phyloP scores from a whole-genome alignment of 1,140 invertebrate genomes.

The Hypothenemus hampei region DNA sequence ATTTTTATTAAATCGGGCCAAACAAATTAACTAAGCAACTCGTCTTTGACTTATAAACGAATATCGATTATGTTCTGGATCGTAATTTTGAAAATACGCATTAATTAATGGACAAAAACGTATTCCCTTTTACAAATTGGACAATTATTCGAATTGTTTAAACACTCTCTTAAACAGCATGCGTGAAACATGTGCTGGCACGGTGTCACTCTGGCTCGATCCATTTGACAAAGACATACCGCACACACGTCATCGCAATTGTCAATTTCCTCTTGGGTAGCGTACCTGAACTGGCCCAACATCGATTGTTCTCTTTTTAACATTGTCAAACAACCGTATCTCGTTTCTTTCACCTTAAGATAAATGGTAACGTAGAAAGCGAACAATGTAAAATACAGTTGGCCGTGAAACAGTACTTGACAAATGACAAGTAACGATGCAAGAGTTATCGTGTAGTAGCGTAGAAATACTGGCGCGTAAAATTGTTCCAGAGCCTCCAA shows the following conservation, averaged over 20 bases:
- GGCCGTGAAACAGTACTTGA: constrained; percentile 51
- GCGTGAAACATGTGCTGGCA: constrained; percentile 75
- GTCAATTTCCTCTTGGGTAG: constrained; percentile 59
- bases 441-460: constrained; percentile 51
- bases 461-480: constrained; percentile 60
- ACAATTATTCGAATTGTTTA: constrained; percentile 63
- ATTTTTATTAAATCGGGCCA: no score
- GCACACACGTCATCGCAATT: constrained; percentile 70
- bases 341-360: constrained; percentile 58
- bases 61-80: no score
- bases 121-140: constrained; percentile 64
- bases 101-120: constrained; percentile 41
- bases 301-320: constrained; percentile 56
- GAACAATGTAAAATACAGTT: constrained; percentile 54
- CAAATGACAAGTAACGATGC: constrained; percentile 52
- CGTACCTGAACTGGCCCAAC: constrained; percentile 59
- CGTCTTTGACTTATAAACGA: no score
- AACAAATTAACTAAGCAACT: no score
- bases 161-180: constrained; percentile 64
- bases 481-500: constrained; percentile 63
- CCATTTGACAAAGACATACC: constrained; percentile 66
- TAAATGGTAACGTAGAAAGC: constrained; percentile 64
- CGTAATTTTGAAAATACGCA: no score
- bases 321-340: constrained; percentile 50
- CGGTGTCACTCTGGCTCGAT: constrained; percentile 63